phyloP scores from a whole-genome alignment of 1,140 invertebrate genomes.

The Venturia canescens region DNA sequence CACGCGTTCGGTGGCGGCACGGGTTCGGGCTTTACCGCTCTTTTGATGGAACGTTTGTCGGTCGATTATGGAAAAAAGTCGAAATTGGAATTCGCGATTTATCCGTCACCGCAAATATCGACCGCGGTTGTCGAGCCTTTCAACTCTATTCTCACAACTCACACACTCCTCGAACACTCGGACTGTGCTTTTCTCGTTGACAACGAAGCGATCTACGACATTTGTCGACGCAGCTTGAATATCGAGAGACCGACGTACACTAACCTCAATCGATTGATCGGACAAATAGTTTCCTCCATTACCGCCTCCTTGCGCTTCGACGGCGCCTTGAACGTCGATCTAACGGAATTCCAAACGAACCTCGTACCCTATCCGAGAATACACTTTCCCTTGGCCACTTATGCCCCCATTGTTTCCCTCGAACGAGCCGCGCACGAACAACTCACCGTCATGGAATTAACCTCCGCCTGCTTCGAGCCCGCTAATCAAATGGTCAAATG shows the following conservation, averaged over 20 bases:
- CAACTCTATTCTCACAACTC: conserved; percentile 86
- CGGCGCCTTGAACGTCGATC: conserved; percentile 80
- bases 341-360: conserved; percentile 84
- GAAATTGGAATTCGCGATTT: conserved; percentile 81
- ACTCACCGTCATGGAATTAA: conserved; percentile 78
- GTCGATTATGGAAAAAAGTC: conserved; percentile 77
- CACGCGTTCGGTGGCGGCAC: conserved; percentile 79
- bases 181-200: conserved; percentile 90
- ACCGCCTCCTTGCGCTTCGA: conserved; percentile 80
- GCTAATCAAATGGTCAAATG: conserved; percentile 81
- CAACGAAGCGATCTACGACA: conserved; percentile 88
- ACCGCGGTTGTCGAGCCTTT: conserved; percentile 91
- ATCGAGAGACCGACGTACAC: conserved; percentile 79
- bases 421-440: conserved; percentile 79
- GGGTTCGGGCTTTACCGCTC: conserved; percentile 88
- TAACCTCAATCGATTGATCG: conserved; percentile 79
- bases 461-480: conserved; percentile 79
- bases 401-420: conserved; percentile 77
- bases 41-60: conserved; percentile 82
- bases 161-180: conserved; percentile 84
- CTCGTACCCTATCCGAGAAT: conserved; percentile 81
- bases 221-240: conserved; percentile 78
- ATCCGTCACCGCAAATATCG: conserved; percentile 82
- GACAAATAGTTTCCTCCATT: conserved; percentile 78
- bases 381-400: conserved; percentile 80